Percentiles rank a stretch among this genome's conserved stretches.
Conservation (phyloP, 2,797 vertebrate species). For the Danio choprae region DNA sequence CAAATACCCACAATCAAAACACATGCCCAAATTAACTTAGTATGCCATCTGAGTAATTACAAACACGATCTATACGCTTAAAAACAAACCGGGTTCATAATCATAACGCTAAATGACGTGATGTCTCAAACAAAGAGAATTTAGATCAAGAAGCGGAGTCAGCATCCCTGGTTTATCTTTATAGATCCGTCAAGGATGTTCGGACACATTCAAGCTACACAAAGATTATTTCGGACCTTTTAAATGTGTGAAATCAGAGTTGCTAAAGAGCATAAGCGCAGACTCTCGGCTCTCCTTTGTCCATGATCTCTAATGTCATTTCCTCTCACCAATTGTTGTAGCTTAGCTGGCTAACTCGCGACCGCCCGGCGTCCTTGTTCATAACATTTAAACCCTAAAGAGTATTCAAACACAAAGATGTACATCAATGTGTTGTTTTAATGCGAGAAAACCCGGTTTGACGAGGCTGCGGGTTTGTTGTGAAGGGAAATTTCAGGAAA, state of each 20-base stretch:
- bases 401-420: background rate
- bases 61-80: background rate
- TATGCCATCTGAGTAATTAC: background rate
- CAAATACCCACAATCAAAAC: background rate
- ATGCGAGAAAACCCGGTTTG: background rate
- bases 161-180: background rate
- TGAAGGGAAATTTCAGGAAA: conserved; percentile 35
- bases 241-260: background rate
- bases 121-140: conserved; percentile 16
- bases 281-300: conserved; percentile 34
- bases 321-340: conserved; percentile 56
- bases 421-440: background rate
- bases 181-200: background rate
- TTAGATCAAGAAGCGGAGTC: background rate
- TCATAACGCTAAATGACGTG: background rate
- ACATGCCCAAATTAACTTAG: background rate
- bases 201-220: background rate
- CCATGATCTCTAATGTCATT: conserved; percentile 44
- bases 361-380: conserved; percentile 44
- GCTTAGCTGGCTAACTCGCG: conserved; percentile 43
- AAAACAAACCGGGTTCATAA: background rate
- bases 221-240: background rate
- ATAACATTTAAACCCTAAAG: background rate
- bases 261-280: background rate
- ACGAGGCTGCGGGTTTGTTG: background rate